These are phyloP conservation scores for Clarias laeviceps DNA, from an alignment of 2,797 vertebrate species.

Conservation along the genomic window DNA sequence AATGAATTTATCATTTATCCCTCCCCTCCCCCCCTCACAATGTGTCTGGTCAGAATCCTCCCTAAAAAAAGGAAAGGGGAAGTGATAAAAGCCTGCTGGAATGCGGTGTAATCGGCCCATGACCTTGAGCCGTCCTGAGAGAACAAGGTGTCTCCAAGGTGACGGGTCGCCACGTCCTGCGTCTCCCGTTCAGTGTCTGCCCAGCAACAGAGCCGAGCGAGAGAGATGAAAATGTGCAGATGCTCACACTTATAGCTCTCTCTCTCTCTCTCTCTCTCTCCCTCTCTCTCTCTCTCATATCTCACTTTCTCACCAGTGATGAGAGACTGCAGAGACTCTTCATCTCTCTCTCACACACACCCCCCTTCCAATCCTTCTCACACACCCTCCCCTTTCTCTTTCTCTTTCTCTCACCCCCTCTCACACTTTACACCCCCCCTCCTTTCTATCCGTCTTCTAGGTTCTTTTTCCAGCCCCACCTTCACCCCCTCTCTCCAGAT, in stretches of 20 bases:
- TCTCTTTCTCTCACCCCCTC: constrained; percentile 23
- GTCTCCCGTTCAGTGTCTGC: constrained; percentile 41
- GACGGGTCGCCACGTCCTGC: constrained; percentile 28
- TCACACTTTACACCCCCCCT: background rate
- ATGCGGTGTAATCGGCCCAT: constrained; percentile 13
- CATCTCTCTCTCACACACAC: constrained; percentile 17
- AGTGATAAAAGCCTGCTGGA: background rate
- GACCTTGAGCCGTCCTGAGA: constrained; percentile 35
- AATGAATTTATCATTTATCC: background rate
- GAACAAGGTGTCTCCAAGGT: constrained; percentile 14
- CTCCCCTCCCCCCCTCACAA: background rate
- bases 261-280: constrained; percentile 15
- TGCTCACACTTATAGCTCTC: background rate
- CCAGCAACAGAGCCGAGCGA: constrained; percentile 46
- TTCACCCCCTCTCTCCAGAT: constrained; percentile 19
- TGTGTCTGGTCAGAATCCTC: background rate
- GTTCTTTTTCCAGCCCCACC: constrained; percentile 6
- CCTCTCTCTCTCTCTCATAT: constrained; percentile 14
- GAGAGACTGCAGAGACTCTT: constrained; percentile 35
- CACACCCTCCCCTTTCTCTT: background rate
- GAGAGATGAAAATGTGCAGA: constrained; percentile 4
- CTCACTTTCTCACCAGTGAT: constrained; percentile 26
- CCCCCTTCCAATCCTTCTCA: constrained; percentile 5
- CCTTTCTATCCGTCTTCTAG: constrained; percentile 25
- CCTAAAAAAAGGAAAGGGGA: background rate